phyloP scores from a whole-genome alignment of 2,113 vertebrate species.

The Gobio gobio region DNA sequence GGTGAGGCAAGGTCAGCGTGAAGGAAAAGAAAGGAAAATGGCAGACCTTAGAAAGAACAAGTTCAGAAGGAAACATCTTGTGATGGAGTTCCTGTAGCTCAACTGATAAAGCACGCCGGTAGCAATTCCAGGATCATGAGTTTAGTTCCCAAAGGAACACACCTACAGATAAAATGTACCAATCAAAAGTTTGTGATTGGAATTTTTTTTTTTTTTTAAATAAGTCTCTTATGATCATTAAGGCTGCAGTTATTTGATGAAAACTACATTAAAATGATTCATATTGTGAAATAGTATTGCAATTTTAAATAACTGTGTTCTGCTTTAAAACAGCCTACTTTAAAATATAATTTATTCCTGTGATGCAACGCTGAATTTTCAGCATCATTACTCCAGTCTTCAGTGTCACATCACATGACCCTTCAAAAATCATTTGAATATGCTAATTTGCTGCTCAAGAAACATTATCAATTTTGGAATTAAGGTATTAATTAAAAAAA shows the following conservation, averaged over 20 bases:
- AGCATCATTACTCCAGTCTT: too few relatives aligned
- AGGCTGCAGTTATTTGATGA: background rate
- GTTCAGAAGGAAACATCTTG: background rate
- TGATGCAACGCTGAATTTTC: too few relatives aligned
- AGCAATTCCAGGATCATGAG: constrained; percentile 5
- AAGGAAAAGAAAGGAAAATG: background rate
- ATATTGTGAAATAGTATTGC: background rate
- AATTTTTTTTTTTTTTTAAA: too few relatives aligned
- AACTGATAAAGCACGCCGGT: background rate
- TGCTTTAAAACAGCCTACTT: too few relatives aligned
- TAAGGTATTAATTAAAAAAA: too few relatives aligned
- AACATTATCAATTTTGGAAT: too few relatives aligned
- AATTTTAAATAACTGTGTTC: background rate
- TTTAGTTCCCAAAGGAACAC: background rate
- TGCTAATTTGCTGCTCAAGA: too few relatives aligned
- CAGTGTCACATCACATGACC: too few relatives aligned
- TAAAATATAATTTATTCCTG: too few relatives aligned
- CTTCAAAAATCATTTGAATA: too few relatives aligned
- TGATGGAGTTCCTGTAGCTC: background rate
- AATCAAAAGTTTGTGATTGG: background rate
- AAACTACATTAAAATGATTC: background rate
- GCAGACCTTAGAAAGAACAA: background rate
- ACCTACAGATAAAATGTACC: background rate
- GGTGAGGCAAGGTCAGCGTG: constrained; percentile 32
- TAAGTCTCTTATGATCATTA: background rate